Evolutionary conservation across 2,113 vertebrate genomes (phyloP), one percentile per base, ranked within the genome.

Genomic region (Lagopus leucura): DNA sequence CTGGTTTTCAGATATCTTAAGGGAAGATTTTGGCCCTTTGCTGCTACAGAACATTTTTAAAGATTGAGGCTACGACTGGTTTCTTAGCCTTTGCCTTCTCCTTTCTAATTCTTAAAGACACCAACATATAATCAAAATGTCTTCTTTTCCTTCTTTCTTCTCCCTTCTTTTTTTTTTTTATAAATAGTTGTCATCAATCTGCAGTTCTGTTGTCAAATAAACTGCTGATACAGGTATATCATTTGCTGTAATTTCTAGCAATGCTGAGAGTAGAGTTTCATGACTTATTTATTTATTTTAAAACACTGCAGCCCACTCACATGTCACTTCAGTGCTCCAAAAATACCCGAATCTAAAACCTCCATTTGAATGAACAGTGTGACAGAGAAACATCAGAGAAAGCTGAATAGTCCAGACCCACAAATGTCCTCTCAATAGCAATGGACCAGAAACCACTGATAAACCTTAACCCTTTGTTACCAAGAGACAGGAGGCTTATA

Each of bases 181-280:
- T 57, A 32, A 45, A 40, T 72, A 60, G 57, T 86, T 92, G 86
- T 70, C 83, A 87, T 55, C 61, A 80, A 45, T 67, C 66, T 71
- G 47, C 58, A 94, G 76, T 92, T 92, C 89, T 58, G 80, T 90
- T 95, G 91, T 90, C 96, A 96, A 95, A 97, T 82, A 96, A 96
- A 90, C 75, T 93, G 91, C 88, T 95, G 74, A 94, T 81, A 87
- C 75, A 93, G 87, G 60, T 79, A 24, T 89, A 83, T 87, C 72
- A 70, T 86, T 95, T 83, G 73, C 66, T 65, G 50, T 65, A 14
- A 75, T 75, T 85, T 88, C 82, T 69, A 50, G 32, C 67, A 91
- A 38, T 55, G 45, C 67, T 80, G 81, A 71, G n/a, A 92, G n/a
- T 45, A 10, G 54, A 72, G 19, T 81, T 90, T n/a, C 11, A 1